These are phyloP conservation scores for Passer domesticus DNA, from an alignment of 2,113 vertebrate genomes.

Conservation along the genomic window DNA sequence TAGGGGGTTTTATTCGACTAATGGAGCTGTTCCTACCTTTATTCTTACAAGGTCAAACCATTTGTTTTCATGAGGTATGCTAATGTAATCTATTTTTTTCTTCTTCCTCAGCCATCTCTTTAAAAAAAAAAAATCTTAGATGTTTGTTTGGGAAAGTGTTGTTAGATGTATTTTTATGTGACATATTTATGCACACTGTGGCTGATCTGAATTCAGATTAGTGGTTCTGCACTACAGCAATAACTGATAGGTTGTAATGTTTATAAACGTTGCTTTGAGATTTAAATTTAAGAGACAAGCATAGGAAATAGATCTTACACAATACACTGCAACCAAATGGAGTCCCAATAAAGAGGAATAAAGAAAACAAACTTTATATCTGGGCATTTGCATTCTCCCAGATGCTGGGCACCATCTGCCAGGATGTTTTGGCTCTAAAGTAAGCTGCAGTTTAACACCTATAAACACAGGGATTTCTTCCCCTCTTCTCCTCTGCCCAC, in stretches of 20 bases:
- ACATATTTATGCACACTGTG: background rate
- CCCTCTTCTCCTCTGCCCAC: background rate
- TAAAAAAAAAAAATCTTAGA: background rate
- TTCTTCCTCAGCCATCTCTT: background rate
- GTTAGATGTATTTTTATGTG: background rate
- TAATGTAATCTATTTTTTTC: background rate
- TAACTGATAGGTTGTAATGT: constrained; percentile 3
- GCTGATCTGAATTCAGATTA: constrained; percentile 22
- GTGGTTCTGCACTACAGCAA: background rate
- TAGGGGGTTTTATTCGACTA: background rate
- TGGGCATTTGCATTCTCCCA: constrained; percentile 26
- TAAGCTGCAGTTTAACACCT: background rate
- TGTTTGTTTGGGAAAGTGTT: background rate
- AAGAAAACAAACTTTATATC: constrained; percentile 44
- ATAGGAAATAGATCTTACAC: constrained; percentile 34
- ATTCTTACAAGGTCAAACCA: background rate
- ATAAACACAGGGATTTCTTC: background rate
- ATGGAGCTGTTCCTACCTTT: background rate
- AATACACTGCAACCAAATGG: background rate
- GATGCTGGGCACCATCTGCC: constrained; percentile 41
- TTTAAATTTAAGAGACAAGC: constrained; percentile 43
- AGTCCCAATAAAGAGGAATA: background rate
- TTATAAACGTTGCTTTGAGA: constrained; percentile 15
- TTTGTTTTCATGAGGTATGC: background rate
- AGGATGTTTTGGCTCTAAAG: background rate